These are phyloP conservation scores for Rhinogobius similis DNA, from an alignment of 2,113 vertebrate genomes.

Conservation along the genomic window DNA sequence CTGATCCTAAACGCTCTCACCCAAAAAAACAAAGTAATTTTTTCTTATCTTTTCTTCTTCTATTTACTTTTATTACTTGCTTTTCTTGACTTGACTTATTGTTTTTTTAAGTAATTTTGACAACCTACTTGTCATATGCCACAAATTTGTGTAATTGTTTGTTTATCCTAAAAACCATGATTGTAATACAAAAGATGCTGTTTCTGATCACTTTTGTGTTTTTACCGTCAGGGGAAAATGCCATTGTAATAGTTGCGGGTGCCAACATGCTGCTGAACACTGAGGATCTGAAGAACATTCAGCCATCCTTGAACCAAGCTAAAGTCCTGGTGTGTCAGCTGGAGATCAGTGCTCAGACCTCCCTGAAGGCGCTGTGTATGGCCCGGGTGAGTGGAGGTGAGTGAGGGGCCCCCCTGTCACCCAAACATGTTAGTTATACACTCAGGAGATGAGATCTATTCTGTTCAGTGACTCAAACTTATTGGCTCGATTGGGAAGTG, in stretches of 20 bases:
- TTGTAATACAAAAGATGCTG: background rate
- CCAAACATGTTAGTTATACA: background rate
- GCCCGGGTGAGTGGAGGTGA: slow-evolving; percentile 85
- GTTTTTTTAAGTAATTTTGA: background rate
- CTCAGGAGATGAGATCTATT: background rate
- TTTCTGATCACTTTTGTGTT: background rate
- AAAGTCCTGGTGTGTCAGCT: slow-evolving; percentile 94
- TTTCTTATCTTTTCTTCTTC: background rate
- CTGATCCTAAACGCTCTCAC: slow-evolving; percentile 20
- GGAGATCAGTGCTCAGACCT: slow-evolving; percentile 84
- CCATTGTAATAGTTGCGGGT: slow-evolving; percentile 94
- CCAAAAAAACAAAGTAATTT: background rate
- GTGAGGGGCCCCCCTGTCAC: slow-evolving; percentile 20
- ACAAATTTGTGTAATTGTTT: background rate
- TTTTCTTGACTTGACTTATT: background rate
- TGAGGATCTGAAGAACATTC: slow-evolving; percentile 83
- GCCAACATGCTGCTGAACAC: slow-evolving; percentile 88
- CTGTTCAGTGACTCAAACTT: background rate
- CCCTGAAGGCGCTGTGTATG: slow-evolving; percentile 86
- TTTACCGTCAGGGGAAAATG: slow-evolving; percentile 86
- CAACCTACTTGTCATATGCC: background rate
- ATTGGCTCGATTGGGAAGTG: background rate
- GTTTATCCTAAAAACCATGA: background rate
- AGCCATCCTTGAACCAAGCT: slow-evolving; percentile 76
- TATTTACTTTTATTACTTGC: background rate